Evolutionary conservation across 2,888 invertebrate genomes (phyloP).

Genomic region (Microplitis manilae): DNA sequence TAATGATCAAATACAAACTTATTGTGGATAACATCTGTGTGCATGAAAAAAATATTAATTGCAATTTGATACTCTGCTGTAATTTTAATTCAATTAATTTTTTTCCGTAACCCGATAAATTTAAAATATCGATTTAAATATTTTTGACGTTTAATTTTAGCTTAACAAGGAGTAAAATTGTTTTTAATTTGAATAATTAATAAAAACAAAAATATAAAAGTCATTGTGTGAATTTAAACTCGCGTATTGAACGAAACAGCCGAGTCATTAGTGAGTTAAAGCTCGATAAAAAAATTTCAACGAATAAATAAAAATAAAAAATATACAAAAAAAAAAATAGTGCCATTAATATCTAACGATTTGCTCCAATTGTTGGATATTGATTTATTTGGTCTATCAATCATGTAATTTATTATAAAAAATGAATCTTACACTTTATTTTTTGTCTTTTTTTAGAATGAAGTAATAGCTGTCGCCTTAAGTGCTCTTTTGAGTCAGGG

Average conservation of each 20-base stretch:
- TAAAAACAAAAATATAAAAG: not conserved
- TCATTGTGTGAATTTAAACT: not conserved
- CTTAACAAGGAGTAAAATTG: not conserved
- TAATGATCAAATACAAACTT: not conserved
- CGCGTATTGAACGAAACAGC: not conserved
- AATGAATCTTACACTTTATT: not conserved
- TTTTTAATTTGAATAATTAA: not conserved
- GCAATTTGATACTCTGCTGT: not conserved
- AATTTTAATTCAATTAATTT: not conserved
- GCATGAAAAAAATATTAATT: not conserved
- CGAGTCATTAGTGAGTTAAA: not conserved
- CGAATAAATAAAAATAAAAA: not conserved
- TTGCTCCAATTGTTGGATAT: not conserved
- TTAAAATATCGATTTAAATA: not conserved
- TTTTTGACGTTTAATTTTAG: not conserved
- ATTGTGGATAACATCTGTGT: not conserved
- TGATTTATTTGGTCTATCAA: not conserved
- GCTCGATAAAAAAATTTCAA: not conserved
- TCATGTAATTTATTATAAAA: not conserved
- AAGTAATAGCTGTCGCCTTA: constrained; percentile 64
- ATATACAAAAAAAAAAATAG: not conserved
- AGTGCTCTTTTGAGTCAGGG: constrained; percentile 61
- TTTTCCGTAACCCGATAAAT: not conserved
- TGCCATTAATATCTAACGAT: not conserved
- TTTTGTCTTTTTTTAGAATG: constrained; percentile 62